Evolutionary conservation across 2,113 vertebrate species (phyloP).

Genomic region (Phrynosoma platyrhinos): DNA sequence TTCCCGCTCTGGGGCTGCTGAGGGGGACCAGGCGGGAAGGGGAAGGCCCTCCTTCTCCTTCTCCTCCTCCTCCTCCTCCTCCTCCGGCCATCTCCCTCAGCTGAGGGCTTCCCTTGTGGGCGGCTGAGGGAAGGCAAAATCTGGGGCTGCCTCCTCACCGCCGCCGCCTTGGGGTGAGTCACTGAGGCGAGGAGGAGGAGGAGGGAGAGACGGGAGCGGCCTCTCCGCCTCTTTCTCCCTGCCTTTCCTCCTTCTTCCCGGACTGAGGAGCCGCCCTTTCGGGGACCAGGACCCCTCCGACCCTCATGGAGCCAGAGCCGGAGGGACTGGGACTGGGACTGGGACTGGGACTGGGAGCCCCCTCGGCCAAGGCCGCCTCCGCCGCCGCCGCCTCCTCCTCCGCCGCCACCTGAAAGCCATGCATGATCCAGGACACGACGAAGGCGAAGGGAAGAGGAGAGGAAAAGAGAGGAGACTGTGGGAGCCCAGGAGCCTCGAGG

Average conservation of each 20-base stretch:
- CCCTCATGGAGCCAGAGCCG: background rate
- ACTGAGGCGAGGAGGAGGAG: background rate
- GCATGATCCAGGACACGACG: background rate
- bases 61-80: rapidly evolving
- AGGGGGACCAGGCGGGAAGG: background rate
- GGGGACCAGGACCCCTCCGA: no score
- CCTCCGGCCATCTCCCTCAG: background rate
- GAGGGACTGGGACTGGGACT: no score
- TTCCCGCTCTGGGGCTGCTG: background rate
- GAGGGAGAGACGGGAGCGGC: background rate
- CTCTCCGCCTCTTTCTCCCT: no score
- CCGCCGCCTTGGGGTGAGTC: no score
- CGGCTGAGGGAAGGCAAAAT: background rate
- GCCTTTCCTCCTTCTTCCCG: background rate
- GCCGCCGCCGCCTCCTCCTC: background rate
- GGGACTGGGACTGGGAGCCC: no score
- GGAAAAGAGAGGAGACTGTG: no score
- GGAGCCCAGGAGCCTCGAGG: no score
- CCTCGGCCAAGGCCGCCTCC: background rate
- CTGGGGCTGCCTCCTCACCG: background rate
- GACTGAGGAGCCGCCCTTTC: background rate
- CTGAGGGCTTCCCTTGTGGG: background rate
- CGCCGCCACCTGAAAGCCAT: slow-evolving; percentile 17
- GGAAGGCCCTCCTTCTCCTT: no score
- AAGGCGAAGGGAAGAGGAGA: no score